A percentile compares a stretch with the other conserved stretches of the same genome.
Evolutionary conservation across 1,140 invertebrate species (phyloP).

Genomic region (Scylla paramamosain): DNA sequence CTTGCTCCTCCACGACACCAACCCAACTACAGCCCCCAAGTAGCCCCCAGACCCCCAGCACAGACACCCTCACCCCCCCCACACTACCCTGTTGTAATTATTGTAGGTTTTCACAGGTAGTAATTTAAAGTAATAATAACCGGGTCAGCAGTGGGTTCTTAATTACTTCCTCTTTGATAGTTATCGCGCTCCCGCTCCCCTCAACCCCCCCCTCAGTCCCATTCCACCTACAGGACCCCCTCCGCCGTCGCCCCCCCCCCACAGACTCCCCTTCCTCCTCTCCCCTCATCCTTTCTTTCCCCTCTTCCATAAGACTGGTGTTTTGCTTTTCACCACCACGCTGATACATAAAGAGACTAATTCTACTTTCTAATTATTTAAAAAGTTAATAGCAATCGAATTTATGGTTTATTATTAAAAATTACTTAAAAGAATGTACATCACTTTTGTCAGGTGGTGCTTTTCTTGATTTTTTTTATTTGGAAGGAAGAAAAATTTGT

Average conservation of each 20-base stretch:
- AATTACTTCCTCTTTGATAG: slow-evolving; percentile 11
- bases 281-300: not conserved
- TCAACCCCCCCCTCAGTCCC: not conserved
- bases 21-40: not conserved
- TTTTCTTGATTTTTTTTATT: no score
- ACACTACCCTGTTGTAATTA: not conserved
- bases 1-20: not conserved
- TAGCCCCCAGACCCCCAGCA: not conserved
- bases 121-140: slow-evolving; percentile 17
- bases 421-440: no score
- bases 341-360: no score
- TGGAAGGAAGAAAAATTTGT: no score
- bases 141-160: not conserved
- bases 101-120: slow-evolving; percentile 13
- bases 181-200: not conserved
- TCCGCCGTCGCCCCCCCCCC: not conserved
- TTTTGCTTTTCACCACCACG: no score
- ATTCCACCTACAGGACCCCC: not conserved
- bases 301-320: not conserved
- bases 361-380: no score
- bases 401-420: no score
- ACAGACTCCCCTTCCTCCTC: not conserved
- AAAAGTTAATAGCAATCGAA: no score
- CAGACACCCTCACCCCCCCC: not conserved
- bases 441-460: no score